A percentile compares a stretch with the other conserved stretches of the same genome.
These are phyloP conservation scores for Acronicta leporina DNA, from an alignment of 2,888 invertebrate genomes.

Conservation along the genomic window DNA sequence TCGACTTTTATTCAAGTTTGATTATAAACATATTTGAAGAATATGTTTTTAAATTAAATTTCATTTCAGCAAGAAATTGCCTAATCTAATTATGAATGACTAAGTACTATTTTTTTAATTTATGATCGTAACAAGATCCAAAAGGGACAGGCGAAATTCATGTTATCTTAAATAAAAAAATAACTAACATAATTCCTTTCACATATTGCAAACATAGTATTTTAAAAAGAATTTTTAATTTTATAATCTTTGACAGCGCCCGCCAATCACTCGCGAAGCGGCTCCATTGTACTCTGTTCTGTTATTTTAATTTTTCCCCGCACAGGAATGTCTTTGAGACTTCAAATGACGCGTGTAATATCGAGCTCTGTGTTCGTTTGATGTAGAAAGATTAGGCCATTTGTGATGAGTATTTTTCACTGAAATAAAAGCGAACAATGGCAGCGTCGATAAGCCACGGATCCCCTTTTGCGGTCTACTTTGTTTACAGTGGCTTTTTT, in stretches of 20 bases:
- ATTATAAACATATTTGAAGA: too few relatives aligned
- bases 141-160: not conserved
- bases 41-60: too few relatives aligned
- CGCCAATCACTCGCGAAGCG: slow-evolving; percentile 71
- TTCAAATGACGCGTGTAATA: slow-evolving; percentile 88
- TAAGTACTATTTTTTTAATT: too few relatives aligned
- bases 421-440: slow-evolving; percentile 76
- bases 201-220: slow-evolving; percentile 38
- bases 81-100: too few relatives aligned
- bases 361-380: slow-evolving; percentile 84
- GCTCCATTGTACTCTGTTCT: slow-evolving; percentile 75
- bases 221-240: slow-evolving; percentile 80
- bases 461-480: slow-evolving; percentile 76
- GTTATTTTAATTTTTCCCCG: slow-evolving; percentile 87
- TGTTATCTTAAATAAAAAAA: slow-evolving; percentile 10
- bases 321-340: slow-evolving; percentile 86
- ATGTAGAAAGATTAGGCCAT: slow-evolving; percentile 85
- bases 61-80: too few relatives aligned
- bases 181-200: slow-evolving; percentile 36
- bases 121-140: too few relatives aligned
- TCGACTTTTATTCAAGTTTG: too few relatives aligned
- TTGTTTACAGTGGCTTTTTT: slow-evolving; percentile 70
- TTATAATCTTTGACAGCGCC: slow-evolving; percentile 65
- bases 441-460: slow-evolving; percentile 70
- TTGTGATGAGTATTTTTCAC: slow-evolving; percentile 83